Percentiles rank a stretch among this genome's conserved stretches.
Conservation (phyloP, 2,888 invertebrate species). For the Drosophila ochracea region DNA sequence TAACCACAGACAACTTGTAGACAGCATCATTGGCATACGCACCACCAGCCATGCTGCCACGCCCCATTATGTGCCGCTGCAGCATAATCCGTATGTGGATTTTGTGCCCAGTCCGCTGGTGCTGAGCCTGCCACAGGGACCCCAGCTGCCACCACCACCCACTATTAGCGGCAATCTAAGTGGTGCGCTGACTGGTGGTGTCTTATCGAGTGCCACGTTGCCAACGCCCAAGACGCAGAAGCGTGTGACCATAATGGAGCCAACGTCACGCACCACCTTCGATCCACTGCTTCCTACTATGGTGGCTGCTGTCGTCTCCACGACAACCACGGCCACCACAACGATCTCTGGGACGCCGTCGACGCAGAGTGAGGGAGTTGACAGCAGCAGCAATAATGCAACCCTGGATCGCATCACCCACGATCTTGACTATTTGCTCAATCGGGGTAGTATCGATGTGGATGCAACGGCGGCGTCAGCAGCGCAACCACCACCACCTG, state of each 20-base stretch:
- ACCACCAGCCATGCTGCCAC: conserved; percentile 68
- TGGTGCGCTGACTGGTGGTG: conserved; percentile 34
- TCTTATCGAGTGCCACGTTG: conserved; percentile 49
- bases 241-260: conserved; percentile 84
- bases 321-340: conserved; percentile 55
- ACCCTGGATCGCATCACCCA: conserved; percentile 93
- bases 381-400: conserved; percentile 70
- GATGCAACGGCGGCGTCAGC: conserved; percentile 61
- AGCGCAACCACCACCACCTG: conserved; percentile 55
- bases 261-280: conserved; percentile 82
- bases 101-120: conserved; percentile 66
- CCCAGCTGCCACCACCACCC: conserved; percentile 57
- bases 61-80: conserved; percentile 69
- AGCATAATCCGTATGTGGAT: conserved; percentile 82
- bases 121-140: conserved; percentile 51
- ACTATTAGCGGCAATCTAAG: conserved; percentile 71
- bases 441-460: conserved; percentile 85
- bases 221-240: conserved; percentile 84
- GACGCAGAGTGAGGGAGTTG: conserved; percentile 52
- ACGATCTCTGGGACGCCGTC: conserved; percentile 42
- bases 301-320: conserved; percentile 76
- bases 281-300: conserved; percentile 83
- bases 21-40: conserved; percentile 85
- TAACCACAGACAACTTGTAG: conserved; percentile 62
- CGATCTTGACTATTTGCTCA: conserved; percentile 92